Percentiles rank a stretch among this genome's conserved stretches.
These are phyloP conservation scores for Paracyclopina nana DNA, from an alignment of 1,140 invertebrate genomes.

Conservation along the genomic window DNA sequence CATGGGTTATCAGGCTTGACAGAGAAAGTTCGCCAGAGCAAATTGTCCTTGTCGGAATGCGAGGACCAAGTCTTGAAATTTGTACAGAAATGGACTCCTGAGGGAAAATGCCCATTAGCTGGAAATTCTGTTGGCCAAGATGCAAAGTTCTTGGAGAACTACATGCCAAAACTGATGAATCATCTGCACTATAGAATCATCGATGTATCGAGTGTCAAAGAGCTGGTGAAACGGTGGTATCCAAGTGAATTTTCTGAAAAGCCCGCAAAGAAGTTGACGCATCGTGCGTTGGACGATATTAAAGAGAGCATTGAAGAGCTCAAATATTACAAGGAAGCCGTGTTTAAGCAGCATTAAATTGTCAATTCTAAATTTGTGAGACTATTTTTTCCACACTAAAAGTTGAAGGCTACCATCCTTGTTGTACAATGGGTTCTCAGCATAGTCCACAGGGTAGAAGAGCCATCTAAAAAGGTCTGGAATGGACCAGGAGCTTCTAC, in stretches of 20 bases:
- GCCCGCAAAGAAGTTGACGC: slow-evolving; percentile 42
- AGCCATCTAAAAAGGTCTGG: too few relatives aligned
- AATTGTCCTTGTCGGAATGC: slow-evolving; percentile 39
- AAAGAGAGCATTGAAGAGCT: slow-evolving; percentile 65
- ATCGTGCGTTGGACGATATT: slow-evolving; percentile 63
- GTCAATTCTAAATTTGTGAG: too few relatives aligned
- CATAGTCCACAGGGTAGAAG: too few relatives aligned
- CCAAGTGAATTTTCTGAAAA: slow-evolving; percentile 31
- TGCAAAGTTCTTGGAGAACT: slow-evolving; percentile 47
- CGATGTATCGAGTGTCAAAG: slow-evolving; percentile 77
- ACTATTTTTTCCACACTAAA: too few relatives aligned
- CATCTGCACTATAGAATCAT: slow-evolving; percentile 82
- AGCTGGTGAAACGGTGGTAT: slow-evolving; percentile 55
- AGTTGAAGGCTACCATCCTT: too few relatives aligned
- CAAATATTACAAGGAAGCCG: slow-evolving; percentile 40
- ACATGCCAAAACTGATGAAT: slow-evolving; percentile 47
- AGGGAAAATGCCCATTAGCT: slow-evolving; percentile 47
- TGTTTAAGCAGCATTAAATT: slow-evolving; percentile 29
- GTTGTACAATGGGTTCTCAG: too few relatives aligned
- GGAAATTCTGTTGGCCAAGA: slow-evolving; percentile 81
- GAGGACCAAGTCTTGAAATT: slow-evolving; percentile 51
- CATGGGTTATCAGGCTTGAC: slow-evolving; percentile 60
- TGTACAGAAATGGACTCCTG: slow-evolving; percentile 26
- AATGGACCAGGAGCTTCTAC: too few relatives aligned
- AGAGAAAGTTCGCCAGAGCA: slow-evolving; percentile 43